A percentile compares a stretch with the other conserved stretches of the same genome.
These are phyloP conservation scores for rat (Rattus norvegicus) DNA, from an alignment of 2,113 vertebrate genomes.

Conservation along the genomic window DNA sequence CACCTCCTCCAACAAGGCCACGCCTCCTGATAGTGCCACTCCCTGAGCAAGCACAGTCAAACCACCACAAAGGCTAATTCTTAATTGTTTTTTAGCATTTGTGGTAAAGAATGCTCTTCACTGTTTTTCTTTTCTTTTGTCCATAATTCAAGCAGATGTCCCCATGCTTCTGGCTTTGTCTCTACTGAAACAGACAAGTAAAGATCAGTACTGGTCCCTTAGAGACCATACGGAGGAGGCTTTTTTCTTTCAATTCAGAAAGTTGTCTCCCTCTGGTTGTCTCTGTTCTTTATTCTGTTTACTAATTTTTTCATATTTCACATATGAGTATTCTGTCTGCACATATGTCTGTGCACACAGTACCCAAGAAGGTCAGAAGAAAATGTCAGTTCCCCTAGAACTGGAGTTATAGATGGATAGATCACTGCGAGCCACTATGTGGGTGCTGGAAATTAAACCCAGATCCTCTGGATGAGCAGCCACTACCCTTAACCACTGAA, in stretches of 20 bases:
- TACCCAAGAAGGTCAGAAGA: not conserved
- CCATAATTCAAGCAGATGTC: not conserved
- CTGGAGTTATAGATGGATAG: not conserved
- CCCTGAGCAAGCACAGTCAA: no score
- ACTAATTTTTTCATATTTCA: not conserved
- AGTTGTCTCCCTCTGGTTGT: not conserved
- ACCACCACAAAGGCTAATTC: not conserved
- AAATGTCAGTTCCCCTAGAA: not conserved
- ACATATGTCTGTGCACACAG: not conserved
- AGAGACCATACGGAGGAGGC: not conserved
- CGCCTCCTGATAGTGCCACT: no score
- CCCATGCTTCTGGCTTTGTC: not conserved
- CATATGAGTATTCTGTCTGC: no score
- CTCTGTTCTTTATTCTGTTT: not conserved
- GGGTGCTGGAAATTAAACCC: not conserved
- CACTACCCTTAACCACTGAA: not conserved
- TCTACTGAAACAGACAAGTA: conserved; percentile 1
- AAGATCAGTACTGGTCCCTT: not conserved
- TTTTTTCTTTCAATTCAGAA: not conserved
- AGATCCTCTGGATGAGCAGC: not conserved
- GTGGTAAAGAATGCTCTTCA: not conserved
- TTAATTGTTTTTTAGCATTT: not conserved
- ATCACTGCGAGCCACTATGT: not conserved
- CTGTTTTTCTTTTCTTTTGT: not conserved
- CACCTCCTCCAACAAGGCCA: no score